These are phyloP conservation scores for Tyrannus savana DNA, from an alignment of 2,113 vertebrate species.

Conservation along the genomic window DNA sequence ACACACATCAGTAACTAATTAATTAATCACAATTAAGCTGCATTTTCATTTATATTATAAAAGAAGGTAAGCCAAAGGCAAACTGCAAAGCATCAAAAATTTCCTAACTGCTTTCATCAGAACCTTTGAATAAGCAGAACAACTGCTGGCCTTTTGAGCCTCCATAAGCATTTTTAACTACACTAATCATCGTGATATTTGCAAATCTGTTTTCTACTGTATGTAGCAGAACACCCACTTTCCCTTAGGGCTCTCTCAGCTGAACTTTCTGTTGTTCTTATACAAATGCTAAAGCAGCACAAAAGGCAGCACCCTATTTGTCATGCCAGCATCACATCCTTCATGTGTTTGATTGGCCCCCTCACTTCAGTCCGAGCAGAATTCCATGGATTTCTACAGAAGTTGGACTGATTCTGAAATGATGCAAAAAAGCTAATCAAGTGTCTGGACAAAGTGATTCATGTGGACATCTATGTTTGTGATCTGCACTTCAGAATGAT, in stretches of 20 bases:
- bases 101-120: background rate
- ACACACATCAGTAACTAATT: constrained; percentile 32
- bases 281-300: background rate
- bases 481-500: background rate
- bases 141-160: background rate
- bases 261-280: background rate
- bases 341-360: background rate
- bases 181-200: background rate
- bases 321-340: background rate
- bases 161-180: background rate
- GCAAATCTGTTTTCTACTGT: constrained; percentile 11
- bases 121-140: constrained; percentile 25
- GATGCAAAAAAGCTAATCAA: background rate
- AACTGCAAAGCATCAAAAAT: constrained; percentile 23
- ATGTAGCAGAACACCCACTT: background rate
- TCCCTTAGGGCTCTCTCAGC: background rate
- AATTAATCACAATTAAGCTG: constrained; percentile 39
- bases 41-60: constrained; percentile 22
- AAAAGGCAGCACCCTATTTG: background rate
- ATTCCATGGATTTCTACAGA: background rate
- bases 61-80: constrained; percentile 4
- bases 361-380: background rate
- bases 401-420: background rate
- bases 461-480: background rate
- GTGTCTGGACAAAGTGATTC: background rate